phyloP scores from a whole-genome alignment of 2,888 invertebrate species.

The Drosophila meridiana region DNA sequence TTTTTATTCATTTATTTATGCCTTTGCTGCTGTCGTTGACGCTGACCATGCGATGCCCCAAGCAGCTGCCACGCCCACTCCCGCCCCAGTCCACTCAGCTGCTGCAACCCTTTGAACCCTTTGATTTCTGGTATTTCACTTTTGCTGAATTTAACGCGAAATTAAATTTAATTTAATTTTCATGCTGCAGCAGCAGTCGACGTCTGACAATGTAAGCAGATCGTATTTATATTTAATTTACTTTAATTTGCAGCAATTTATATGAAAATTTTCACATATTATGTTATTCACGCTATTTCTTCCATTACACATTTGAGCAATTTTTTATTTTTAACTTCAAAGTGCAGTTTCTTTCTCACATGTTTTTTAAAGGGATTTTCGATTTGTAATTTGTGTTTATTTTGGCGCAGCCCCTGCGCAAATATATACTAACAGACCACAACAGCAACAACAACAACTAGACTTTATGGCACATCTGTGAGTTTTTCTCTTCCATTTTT shows the following conservation, averaged over 20 bases:
- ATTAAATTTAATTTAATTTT: conserved; percentile 65
- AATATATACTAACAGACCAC: conserved; percentile 19
- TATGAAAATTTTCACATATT: conserved; percentile 12
- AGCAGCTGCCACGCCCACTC: not conserved
- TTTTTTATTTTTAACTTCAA: conserved; percentile 27
- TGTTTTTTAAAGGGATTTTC: conserved; percentile 27
- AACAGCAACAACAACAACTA: conserved; percentile 22
- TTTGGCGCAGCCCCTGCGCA: conserved; percentile 19
- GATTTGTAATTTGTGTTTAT: conserved; percentile 31
- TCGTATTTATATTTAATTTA: conserved; percentile 41
- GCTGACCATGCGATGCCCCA: conserved; percentile 26
- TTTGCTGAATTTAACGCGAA: conserved; percentile 33
- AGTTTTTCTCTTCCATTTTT: conserved; percentile 42
- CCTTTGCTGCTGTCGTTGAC: conserved; percentile 24
- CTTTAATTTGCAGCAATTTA: conserved; percentile 25
- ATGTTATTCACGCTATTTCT: not conserved
- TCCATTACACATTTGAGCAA: conserved; percentile 7
- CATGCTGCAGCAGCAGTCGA: conserved; percentile 34
- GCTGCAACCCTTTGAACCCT: conserved; percentile 28
- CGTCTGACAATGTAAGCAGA: not conserved
- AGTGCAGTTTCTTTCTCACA: conserved; percentile 18
- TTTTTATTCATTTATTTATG: conserved; percentile 36
- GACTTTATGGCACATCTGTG: conserved; percentile 62
- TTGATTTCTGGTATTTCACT: conserved; percentile 60
- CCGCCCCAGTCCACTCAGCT: not conserved